Evolutionary conservation across 2,113 vertebrate species (phyloP).

Genomic region (Paralichthys olivaceus): DNA sequence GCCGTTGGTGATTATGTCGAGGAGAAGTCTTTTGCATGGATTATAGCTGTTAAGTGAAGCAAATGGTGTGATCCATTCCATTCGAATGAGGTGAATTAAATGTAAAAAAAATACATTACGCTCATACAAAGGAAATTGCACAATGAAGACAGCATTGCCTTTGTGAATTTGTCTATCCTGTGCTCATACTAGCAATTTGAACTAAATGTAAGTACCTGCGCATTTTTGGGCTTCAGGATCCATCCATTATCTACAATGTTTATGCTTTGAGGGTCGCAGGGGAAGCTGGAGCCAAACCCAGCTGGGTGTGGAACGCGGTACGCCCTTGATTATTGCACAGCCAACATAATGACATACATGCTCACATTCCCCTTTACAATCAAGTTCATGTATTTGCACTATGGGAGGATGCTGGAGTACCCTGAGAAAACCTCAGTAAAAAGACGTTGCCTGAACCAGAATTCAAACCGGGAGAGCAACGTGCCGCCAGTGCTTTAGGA

Average conservation of each 20-base stretch:
- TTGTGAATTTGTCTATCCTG: not conserved
- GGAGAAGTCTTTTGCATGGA: slow-evolving; percentile 1
- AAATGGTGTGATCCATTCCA: not conserved
- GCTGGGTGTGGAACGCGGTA: not conserved
- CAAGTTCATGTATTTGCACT: too few species aligned
- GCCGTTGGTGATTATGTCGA: not conserved
- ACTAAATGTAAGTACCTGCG: not conserved
- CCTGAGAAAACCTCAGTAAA: too few species aligned
- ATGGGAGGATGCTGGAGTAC: too few species aligned
- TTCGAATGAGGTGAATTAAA: slow-evolving; percentile 7
- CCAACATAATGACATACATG: too few species aligned
- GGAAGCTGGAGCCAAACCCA: not conserved
- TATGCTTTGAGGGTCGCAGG: not conserved
- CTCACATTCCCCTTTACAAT: too few species aligned
- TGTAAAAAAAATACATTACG: not conserved
- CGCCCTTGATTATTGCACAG: too few species aligned
- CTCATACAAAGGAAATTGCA: not conserved
- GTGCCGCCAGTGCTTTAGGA: not conserved
- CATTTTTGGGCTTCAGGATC: not conserved
- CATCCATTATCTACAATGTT: not conserved
- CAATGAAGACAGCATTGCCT: too few species aligned
- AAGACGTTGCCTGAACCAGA: too few species aligned
- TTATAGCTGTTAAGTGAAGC: slow-evolving; percentile 1
- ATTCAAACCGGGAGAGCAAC: too few species aligned
- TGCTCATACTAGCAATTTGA: not conserved